Percentiles rank a stretch among this genome's conserved stretches.
Conservation (phyloP, 2,888 invertebrate species). For the Acanthoscelides obtectus region DNA sequence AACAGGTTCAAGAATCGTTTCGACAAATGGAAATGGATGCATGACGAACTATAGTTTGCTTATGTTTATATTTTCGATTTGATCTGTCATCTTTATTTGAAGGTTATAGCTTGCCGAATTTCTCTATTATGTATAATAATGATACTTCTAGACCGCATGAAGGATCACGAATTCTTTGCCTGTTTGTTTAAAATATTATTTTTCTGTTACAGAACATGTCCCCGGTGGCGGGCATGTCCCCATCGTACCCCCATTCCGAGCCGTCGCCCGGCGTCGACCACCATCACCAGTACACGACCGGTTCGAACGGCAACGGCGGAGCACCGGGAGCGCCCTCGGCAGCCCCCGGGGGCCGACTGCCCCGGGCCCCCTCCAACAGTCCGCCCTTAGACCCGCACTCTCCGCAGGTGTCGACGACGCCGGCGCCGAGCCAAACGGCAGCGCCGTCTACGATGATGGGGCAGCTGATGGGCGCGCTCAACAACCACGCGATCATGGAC, state of each 20-base stretch:
- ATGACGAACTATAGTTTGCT: too few species aligned
- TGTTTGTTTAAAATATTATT: too few species aligned
- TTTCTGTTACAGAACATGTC: conserved; percentile 53
- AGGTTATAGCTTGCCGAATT: too few species aligned
- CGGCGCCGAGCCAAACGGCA: conserved; percentile 54
- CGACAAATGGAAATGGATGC: too few species aligned
- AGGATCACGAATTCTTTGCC: too few species aligned
- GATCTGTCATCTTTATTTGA: too few species aligned
- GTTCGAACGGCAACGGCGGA: conserved; percentile 40
- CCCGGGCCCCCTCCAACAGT: conserved; percentile 53
- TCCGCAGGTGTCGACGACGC: conserved; percentile 22
- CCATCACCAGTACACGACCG: conserved; percentile 47
- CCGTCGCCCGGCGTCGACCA: conserved; percentile 58
- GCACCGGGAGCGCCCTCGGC: not conserved
- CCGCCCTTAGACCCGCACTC: conserved; percentile 50
- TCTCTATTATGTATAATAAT: too few species aligned
- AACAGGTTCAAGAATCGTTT: too few species aligned
- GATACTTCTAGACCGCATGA: too few species aligned
- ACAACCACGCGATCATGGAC: conserved; percentile 62
- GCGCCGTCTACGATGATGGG: conserved; percentile 81
- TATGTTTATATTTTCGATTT: too few species aligned
- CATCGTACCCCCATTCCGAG: conserved; percentile 63
- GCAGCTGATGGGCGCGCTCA: conserved; percentile 77
- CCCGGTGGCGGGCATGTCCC: conserved; percentile 62
- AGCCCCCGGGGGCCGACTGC: conserved; percentile 24